Evolutionary conservation across 2,797 vertebrate genomes (phyloP).

Genomic region (Eidolon dupreanum): DNA sequence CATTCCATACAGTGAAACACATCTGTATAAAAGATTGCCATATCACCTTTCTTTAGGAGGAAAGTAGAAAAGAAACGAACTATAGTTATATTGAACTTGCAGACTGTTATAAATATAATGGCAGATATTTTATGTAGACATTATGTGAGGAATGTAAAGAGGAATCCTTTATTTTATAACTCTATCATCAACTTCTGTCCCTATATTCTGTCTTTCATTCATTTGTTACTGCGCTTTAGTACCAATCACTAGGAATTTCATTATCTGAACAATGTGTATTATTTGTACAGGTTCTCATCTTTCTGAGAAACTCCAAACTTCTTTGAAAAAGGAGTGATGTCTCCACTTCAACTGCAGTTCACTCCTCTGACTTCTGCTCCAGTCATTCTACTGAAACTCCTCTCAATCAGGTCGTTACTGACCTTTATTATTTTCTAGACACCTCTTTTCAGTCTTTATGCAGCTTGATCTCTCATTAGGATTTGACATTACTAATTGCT

Average conservation of each 20-base stretch:
- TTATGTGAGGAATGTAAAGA: neutral
- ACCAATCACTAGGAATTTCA: conserved; percentile 15
- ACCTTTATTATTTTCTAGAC: conserved; percentile 35
- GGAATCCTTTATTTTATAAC: neutral
- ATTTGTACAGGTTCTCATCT: conserved; percentile 52
- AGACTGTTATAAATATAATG: neutral
- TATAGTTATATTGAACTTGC: neutral
- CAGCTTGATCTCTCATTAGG: neutral
- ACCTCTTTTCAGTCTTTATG: conserved; percentile 8
- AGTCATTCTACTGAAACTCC: conserved; percentile 36
- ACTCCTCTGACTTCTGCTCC: conserved; percentile 25
- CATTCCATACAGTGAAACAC: neutral
- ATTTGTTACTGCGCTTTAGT: conserved; percentile 15
- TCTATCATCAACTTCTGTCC: neutral
- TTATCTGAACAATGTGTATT: conserved; percentile 43
- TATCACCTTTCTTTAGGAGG: neutral
- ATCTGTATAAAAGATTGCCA: neutral
- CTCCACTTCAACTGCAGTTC: conserved; percentile 40
- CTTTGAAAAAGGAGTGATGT: conserved; percentile 51
- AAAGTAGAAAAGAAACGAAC: neutral
- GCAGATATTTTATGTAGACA: neutral
- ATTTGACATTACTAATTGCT: neutral
- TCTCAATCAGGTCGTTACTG: conserved; percentile 8
- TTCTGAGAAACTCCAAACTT: conserved; percentile 50
- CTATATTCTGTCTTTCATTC: neutral